phyloP scores from a whole-genome alignment of 1,140 invertebrate species.

The Drosophila takahashii region DNA sequence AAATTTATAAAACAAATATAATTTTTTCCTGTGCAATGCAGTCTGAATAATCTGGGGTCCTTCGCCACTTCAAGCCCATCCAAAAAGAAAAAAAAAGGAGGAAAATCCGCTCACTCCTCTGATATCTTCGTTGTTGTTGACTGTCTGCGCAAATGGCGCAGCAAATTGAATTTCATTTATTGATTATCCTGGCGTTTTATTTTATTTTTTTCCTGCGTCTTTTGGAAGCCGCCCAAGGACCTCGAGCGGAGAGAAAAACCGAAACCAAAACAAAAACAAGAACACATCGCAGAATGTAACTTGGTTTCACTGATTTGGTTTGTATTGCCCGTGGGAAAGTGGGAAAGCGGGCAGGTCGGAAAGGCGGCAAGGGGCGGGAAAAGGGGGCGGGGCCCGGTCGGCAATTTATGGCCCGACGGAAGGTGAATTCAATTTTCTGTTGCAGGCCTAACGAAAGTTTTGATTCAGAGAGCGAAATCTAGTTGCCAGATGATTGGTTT shows the following conservation, averaged over 20 bases:
- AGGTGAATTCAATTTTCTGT: conserved; percentile 76
- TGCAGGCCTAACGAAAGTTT: conserved; percentile 45
- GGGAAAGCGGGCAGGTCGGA: neutral
- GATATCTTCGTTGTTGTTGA: conserved; percentile 40
- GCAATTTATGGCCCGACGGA: conserved; percentile 70
- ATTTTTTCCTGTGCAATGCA: conserved; percentile 20
- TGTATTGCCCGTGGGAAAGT: conserved; percentile 21
- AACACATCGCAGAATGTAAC: conserved; percentile 56
- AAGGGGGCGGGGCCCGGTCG: conserved; percentile 5
- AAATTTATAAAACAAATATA: neutral
- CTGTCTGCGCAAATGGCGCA: conserved; percentile 82
- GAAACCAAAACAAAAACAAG: conserved; percentile 16
- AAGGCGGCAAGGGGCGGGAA: neutral
- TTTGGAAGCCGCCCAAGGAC: conserved; percentile 45
- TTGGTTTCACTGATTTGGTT: conserved; percentile 60
- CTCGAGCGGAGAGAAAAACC: conserved; percentile 25
- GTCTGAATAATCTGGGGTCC: conserved; percentile 20
- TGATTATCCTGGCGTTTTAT: conserved; percentile 82
- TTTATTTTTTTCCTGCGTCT: conserved; percentile 56
- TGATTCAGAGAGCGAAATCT: conserved; percentile 25
- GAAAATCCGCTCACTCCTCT: conserved; percentile 1
- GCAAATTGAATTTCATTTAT: conserved; percentile 84
- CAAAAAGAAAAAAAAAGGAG: neutral
- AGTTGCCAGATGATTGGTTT: conserved; percentile 42
- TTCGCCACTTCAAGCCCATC: neutral